phyloP scores from a whole-genome alignment of 2,113 vertebrate species.

The Copsychus sechellarum region DNA sequence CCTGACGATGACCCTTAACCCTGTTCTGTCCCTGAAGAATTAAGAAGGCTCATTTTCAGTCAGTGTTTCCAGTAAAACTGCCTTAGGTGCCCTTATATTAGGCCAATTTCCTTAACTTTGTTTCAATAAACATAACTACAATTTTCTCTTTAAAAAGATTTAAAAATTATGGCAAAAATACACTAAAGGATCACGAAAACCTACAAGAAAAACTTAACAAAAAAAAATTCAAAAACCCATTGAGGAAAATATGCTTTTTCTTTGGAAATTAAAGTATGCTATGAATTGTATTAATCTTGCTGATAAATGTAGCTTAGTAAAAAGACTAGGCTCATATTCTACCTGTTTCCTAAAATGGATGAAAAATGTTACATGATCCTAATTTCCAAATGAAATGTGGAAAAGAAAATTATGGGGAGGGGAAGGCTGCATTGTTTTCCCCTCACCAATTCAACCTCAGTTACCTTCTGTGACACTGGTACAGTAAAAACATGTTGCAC shows the following conservation, averaged over 20 bases:
- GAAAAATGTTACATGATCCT: not conserved
- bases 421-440: not conserved
- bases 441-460: conserved; percentile 47
- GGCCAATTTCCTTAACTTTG: not conserved
- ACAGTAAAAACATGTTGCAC: conserved; percentile 57
- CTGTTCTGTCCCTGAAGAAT: not conserved
- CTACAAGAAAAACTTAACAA: not conserved
- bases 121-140: not conserved
- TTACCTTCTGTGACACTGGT: conserved; percentile 50
- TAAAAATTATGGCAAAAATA: not conserved
- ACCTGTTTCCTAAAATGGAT: not conserved
- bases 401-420: not conserved
- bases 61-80: not conserved
- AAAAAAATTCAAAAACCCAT: not conserved
- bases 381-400: not conserved
- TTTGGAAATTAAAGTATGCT: not conserved
- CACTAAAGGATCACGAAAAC: not conserved
- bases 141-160: not conserved
- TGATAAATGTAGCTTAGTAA: not conserved
- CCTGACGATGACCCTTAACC: not conserved
- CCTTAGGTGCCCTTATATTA: not conserved
- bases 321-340: not conserved
- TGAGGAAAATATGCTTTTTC: not conserved
- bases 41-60: not conserved
- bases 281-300: not conserved